Evolutionary conservation across 2,113 vertebrate species (phyloP).

Genomic region (Eonycteris spelaea): DNA sequence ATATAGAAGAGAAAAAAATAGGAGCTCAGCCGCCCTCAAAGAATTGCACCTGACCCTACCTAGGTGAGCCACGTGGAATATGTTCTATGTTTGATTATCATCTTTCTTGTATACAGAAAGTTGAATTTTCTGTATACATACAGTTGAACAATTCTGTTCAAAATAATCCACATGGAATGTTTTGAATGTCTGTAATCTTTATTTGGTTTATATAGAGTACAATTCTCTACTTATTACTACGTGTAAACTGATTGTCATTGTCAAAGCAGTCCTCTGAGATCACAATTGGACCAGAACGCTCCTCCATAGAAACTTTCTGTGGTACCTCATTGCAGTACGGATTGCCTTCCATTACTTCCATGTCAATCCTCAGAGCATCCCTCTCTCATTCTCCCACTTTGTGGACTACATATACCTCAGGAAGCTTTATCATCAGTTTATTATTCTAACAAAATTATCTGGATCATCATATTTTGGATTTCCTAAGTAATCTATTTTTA

Average conservation of each 20-base stretch:
- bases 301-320: no score
- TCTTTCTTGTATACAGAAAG: not conserved
- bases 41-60: not conserved
- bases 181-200: not conserved
- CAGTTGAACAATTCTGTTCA: not conserved
- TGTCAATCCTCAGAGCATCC: not conserved
- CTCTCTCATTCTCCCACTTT: not conserved
- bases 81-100: not conserved
- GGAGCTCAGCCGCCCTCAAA: not conserved
- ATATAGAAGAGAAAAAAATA: not conserved
- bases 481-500: not conserved
- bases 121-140: not conserved
- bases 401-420: not conserved
- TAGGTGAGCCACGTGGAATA: not conserved
- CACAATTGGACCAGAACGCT: not conserved
- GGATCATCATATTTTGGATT: not conserved
- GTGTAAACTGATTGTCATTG: not conserved
- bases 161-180: not conserved
- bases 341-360: not conserved
- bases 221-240: not conserved
- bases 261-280: not conserved
- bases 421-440: not conserved
- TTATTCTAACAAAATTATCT: not conserved
- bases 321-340: not conserved
- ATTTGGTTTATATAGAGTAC: not conserved